Conservation (phyloP, 2,888 invertebrate species). For the Lutraria lutraria region DNA sequence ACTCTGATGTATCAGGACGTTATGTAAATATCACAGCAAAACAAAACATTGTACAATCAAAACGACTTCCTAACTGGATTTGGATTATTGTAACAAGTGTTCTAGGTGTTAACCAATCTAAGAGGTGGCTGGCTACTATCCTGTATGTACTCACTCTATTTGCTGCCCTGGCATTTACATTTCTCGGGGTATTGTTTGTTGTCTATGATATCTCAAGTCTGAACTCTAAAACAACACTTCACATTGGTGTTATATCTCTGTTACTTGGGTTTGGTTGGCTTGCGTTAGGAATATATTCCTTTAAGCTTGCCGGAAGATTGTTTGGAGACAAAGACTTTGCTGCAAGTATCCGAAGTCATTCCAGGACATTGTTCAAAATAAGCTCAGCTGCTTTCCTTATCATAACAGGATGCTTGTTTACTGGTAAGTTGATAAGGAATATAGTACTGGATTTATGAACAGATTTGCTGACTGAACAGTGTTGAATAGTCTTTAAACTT, state of each 20-base stretch:
- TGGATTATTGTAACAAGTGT: constrained; percentile 84
- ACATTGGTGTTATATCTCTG: constrained; percentile 85
- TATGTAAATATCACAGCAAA: constrained; percentile 4
- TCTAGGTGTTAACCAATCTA: constrained; percentile 80
- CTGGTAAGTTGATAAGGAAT: constrained; percentile 45
- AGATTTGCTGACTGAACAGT: no score
- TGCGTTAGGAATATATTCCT: constrained; percentile 86
- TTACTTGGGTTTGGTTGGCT: constrained; percentile 85
- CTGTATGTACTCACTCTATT: constrained; percentile 78
- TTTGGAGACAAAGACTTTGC: constrained; percentile 86
- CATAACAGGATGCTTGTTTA: constrained; percentile 78
- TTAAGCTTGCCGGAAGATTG: constrained; percentile 86
- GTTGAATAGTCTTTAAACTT: no score
- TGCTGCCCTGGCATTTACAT: constrained; percentile 79
- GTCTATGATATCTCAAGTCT: constrained; percentile 84
- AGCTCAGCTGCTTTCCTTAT: constrained; percentile 84
- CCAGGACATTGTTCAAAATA: constrained; percentile 87
- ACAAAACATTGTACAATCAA: constrained; percentile 76
- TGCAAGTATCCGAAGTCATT: constrained; percentile 86
- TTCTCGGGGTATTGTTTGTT: constrained; percentile 82
- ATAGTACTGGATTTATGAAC: no score
- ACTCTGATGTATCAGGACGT: neutral
- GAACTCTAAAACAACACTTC: constrained; percentile 82
- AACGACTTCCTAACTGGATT: constrained; percentile 83
- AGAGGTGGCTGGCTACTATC: constrained; percentile 73